Conservation (phyloP, 2,113 vertebrate species). For the Larimichthys crocea region DNA sequence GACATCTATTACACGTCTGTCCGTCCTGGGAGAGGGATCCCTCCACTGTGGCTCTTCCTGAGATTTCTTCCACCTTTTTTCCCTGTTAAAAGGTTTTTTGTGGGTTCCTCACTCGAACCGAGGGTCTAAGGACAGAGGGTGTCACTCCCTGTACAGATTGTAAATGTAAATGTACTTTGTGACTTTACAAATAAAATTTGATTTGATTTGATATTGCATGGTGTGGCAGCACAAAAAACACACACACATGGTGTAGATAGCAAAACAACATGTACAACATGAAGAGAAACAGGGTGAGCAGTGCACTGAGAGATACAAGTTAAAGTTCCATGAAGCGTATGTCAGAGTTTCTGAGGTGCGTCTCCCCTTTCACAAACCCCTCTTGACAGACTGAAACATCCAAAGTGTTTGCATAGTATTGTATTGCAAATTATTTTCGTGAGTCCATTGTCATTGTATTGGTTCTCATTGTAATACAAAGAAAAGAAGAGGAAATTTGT, state of each 20-base stretch:
- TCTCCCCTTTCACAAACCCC: neutral
- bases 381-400: neutral
- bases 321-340: neutral
- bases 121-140: too few species aligned
- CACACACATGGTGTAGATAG: neutral
- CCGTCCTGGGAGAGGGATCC: too few species aligned
- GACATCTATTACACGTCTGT: too few species aligned
- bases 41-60: too few species aligned
- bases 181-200: too few species aligned
- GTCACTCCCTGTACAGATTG: too few species aligned
- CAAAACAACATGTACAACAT: neutral
- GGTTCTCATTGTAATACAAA: conserved; percentile 17
- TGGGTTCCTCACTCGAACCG: too few species aligned
- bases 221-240: neutral
- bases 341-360: neutral
- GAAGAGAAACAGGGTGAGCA: neutral
- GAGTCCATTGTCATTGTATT: conserved; percentile 10
- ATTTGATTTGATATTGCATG: neutral
- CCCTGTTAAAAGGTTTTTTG: too few species aligned
- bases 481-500: conserved; percentile 37
- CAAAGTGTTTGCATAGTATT: conserved; percentile 9
- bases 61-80: too few species aligned
- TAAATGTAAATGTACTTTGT: too few species aligned
- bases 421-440: conserved; percentile 34
- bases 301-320: neutral